phyloP scores from a whole-genome alignment of 1,140 invertebrate genomes.

The Habropoda laboriosa region DNA sequence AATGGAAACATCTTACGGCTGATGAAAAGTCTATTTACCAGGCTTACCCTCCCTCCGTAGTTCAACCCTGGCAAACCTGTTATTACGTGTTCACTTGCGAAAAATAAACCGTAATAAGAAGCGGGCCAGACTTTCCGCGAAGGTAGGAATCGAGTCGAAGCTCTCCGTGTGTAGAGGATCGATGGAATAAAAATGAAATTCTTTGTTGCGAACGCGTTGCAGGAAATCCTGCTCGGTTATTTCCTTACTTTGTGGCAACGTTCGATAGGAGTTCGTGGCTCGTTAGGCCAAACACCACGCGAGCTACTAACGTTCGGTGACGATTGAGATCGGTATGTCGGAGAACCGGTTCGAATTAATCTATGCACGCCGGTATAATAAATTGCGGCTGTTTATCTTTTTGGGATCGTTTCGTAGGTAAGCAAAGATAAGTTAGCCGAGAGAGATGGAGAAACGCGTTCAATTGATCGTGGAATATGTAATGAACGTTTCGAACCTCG shows the following conservation, averaged over 20 bases:
- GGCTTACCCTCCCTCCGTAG: not conserved
- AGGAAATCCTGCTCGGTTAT: not conserved
- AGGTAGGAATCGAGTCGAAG: not conserved
- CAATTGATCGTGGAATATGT: not conserved
- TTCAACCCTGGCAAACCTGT: not conserved
- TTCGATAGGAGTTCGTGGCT: not conserved
- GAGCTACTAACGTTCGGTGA: not conserved
- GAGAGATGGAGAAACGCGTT: no score
- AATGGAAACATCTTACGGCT: slow-evolving; percentile 34
- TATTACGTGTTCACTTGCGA: not conserved
- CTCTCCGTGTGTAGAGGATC: no score
- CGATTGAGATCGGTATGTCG: not conserved
- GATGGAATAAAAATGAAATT: not conserved
- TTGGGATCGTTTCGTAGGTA: not conserved
- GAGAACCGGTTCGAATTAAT: slow-evolving; percentile 11
- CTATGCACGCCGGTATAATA: not conserved
- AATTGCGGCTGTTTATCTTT: not conserved
- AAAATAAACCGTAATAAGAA: slow-evolving; percentile 5
- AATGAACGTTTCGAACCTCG: not conserved
- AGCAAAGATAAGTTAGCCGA: no score
- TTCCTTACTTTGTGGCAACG: not conserved
- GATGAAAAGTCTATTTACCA: slow-evolving; percentile 33
- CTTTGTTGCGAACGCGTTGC: not conserved
- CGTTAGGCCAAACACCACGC: not conserved
- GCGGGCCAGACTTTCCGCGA: not conserved